A percentile compares a stretch with the other conserved stretches of the same genome.
phyloP scores from a whole-genome alignment of 1,140 invertebrate species.

The Trichonephila clavata region DNA sequence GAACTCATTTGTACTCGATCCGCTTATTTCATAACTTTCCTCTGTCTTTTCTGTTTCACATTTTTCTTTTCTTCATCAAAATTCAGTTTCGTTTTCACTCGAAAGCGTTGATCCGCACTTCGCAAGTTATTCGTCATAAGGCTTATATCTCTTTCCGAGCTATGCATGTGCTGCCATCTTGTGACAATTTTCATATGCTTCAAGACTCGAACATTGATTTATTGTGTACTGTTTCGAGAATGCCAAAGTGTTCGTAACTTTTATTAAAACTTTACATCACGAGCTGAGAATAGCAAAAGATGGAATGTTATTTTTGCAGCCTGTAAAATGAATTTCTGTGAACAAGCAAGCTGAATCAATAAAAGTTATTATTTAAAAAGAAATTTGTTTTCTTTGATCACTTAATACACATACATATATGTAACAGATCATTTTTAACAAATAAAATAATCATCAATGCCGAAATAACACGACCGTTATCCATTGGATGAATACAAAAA shows the following conservation, averaged over 20 bases:
- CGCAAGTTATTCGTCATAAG: not conserved
- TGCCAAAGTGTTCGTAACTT: slow-evolving; percentile 56
- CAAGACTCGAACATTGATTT: not conserved
- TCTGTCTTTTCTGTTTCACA: not conserved
- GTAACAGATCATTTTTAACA: too few species aligned
- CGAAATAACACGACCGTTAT: too few species aligned
- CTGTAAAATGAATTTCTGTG: slow-evolving; percentile 72
- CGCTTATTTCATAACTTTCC: not conserved
- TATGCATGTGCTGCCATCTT: slow-evolving; percentile 25
- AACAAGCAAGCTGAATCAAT: slow-evolving; percentile 75
- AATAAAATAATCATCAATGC: too few species aligned
- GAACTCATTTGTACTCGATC: slow-evolving; percentile 60
- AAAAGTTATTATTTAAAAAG: slow-evolving; percentile 74
- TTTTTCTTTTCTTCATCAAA: not conserved
- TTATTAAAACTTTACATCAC: slow-evolving; percentile 68
- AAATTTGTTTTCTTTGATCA: slow-evolving; percentile 23
- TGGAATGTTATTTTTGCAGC: slow-evolving; percentile 73
- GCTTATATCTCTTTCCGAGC: not conserved
- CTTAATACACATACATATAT: too few species aligned
- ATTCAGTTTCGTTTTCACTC: not conserved
- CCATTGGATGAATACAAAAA: too few species aligned
- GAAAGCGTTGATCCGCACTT: not conserved
- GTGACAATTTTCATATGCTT: slow-evolving; percentile 20
- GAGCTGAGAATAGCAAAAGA: slow-evolving; percentile 65
- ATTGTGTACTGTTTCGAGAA: slow-evolving; percentile 51